Evolutionary conservation across 2,888 invertebrate genomes (phyloP).

Genomic region (Polylopha cassiicola): DNA sequence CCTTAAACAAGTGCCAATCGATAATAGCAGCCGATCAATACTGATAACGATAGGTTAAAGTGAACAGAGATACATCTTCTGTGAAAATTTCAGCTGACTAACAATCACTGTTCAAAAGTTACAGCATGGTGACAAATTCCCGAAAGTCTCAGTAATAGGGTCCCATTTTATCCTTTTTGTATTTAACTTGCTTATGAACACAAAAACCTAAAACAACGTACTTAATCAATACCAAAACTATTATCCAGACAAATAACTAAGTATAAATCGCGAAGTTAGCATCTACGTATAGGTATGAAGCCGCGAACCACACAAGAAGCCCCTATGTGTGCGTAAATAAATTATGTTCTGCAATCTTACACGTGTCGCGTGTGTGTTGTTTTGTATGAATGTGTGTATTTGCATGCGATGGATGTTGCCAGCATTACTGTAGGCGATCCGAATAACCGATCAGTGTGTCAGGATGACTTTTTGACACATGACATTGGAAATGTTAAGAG

Average conservation of each 20-base stretch:
- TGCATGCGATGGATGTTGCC: constrained; percentile 51
- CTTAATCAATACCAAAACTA: constrained; percentile 2
- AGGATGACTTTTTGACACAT: constrained; percentile 32
- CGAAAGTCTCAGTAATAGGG: too few species aligned
- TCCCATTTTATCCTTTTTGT: too few species aligned
- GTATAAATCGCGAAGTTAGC: constrained; percentile 14
- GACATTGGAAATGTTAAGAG: constrained; percentile 13
- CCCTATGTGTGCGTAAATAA: constrained; percentile 30
- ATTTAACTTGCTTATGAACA: too few species aligned
- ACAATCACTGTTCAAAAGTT: too few species aligned
- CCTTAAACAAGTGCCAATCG: too few species aligned
- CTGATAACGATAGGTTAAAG: too few species aligned
- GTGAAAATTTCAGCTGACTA: too few species aligned
- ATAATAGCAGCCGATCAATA: too few species aligned
- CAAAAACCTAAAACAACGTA: too few species aligned
- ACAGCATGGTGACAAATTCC: too few species aligned
- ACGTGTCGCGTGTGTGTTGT: constrained; percentile 28
- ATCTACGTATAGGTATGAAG: constrained; percentile 32
- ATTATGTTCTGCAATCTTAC: constrained; percentile 20
- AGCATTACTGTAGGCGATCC: constrained; percentile 42
- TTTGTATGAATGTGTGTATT: constrained; percentile 44
- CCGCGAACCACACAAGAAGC: constrained; percentile 40
- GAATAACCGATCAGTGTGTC: constrained; percentile 64
- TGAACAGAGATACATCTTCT: too few species aligned
- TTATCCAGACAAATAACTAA: neutral